Conservation (phyloP, 1,140 invertebrate genomes). For the Pseudomyrmex cubaensis region DNA sequence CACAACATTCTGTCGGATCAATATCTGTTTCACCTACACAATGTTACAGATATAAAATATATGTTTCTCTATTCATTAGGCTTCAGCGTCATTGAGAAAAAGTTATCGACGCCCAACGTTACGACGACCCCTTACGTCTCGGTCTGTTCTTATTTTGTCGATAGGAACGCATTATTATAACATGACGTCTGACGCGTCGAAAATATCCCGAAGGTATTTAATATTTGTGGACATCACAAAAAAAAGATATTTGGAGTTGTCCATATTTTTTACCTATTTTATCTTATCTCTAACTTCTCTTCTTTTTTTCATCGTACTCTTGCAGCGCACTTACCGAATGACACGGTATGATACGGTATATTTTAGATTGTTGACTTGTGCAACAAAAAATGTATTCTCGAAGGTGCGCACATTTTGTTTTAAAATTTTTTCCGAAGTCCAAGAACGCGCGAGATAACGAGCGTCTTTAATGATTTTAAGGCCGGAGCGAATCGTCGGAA, state of each 20-base stretch:
- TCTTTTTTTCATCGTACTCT: too few relatives aligned
- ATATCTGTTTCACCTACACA: background rate
- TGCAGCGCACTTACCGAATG: too few relatives aligned
- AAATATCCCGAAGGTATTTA: background rate
- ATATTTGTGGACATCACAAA: background rate
- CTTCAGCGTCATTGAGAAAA: too few relatives aligned
- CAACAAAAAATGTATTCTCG: too few relatives aligned
- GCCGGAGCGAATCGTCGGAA: background rate
- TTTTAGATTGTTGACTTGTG: too few relatives aligned
- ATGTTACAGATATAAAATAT: background rate
- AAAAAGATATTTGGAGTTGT: background rate
- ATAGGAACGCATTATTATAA: background rate
- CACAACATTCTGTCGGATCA: background rate
- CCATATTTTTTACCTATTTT: slow-evolving; percentile 20
- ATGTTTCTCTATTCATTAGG: too few relatives aligned
- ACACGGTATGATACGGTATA: too few relatives aligned
- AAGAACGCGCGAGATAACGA: background rate
- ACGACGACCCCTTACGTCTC: too few relatives aligned
- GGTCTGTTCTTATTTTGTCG: background rate
- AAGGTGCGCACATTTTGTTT: background rate
- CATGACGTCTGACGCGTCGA: too few relatives aligned
- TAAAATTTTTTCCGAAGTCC: too few relatives aligned
- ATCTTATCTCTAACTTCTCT: background rate
- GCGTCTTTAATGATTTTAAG: slow-evolving; percentile 10
- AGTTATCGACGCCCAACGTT: too few relatives aligned